Percentiles rank a stretch among this genome's conserved stretches.
These are phyloP conservation scores for Myxocyprinus asiaticus DNA, from an alignment of 2,113 vertebrate genomes.

Conservation along the genomic window DNA sequence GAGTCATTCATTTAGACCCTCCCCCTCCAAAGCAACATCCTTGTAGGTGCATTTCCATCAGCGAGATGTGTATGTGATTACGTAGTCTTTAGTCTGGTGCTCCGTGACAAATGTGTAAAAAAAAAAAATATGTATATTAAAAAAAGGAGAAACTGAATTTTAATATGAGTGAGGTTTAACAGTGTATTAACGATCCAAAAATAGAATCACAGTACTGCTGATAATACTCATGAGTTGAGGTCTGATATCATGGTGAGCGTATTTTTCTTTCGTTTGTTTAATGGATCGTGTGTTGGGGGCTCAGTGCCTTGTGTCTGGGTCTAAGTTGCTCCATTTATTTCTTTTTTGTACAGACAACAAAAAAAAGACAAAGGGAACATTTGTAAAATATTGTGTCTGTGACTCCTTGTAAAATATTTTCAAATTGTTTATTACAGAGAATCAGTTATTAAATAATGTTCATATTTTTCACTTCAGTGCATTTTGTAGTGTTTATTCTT, in stretches of 20 bases:
- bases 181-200: slow-evolving; percentile 46
- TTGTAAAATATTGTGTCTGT: slow-evolving; percentile 99
- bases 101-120: slow-evolving; percentile 80
- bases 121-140: slow-evolving; percentile 63
- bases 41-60: slow-evolving; percentile 85
- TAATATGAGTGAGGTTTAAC: slow-evolving; percentile 71
- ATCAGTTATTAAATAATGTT: slow-evolving; percentile 99
- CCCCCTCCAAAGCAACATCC: slow-evolving; percentile 75
- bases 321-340: slow-evolving; percentile 80
- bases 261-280: slow-evolving; percentile 59
- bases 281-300: slow-evolving; percentile 67
- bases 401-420: slow-evolving; percentile 99
- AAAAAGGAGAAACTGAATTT: slow-evolving; percentile 66
- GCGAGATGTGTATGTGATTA: slow-evolving; percentile 90
- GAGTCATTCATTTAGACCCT: slow-evolving; percentile 53
- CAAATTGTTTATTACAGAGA: slow-evolving; percentile 99
- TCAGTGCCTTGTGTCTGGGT: slow-evolving; percentile 70
- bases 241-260: slow-evolving; percentile 71
- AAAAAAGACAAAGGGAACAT: slow-evolving; percentile 83
- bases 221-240: slow-evolving; percentile 70
- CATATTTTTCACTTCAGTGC: slow-evolving; percentile 99
- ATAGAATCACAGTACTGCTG: slow-evolving; percentile 76
- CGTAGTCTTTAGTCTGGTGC: slow-evolving; percentile 99
- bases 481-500: slow-evolving; percentile 61
- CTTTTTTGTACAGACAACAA: slow-evolving; percentile 89